phyloP scores from a whole-genome alignment of 2,888 invertebrate genomes.

The Calameuta idolon region DNA sequence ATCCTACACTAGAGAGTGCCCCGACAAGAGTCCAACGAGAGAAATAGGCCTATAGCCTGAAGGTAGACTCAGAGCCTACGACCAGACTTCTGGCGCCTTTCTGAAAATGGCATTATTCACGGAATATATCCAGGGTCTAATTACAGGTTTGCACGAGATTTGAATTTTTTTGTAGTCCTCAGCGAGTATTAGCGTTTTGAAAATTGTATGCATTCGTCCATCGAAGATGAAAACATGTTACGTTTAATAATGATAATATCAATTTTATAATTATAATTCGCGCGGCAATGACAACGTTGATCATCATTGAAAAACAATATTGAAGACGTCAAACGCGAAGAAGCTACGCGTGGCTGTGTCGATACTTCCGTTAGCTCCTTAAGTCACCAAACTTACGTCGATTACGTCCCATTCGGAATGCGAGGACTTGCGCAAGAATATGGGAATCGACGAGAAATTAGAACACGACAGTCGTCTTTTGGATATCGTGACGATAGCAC shows the following conservation, averaged over 20 bases:
- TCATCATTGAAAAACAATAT: neutral
- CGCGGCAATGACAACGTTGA: neutral
- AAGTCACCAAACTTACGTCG: constrained; percentile 13
- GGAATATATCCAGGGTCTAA: no score
- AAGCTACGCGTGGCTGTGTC: neutral
- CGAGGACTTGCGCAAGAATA: constrained; percentile 22
- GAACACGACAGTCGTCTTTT: constrained; percentile 5
- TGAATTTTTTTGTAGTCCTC: neutral
- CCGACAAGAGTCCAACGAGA: neutral
- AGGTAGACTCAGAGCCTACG: neutral
- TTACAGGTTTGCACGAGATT: neutral
- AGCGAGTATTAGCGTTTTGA: neutral
- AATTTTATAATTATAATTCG: neutral
- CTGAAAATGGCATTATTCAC: neutral
- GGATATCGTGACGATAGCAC: neutral
- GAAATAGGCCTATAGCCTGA: neutral
- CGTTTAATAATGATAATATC: neutral
- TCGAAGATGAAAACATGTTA: neutral
- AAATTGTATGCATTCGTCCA: no score
- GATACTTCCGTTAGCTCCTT: neutral
- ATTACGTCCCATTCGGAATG: constrained; percentile 21
- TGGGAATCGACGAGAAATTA: constrained; percentile 18
- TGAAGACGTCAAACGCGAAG: neutral
- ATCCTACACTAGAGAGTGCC: constrained; percentile 19
- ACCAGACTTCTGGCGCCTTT: neutral